These are phyloP conservation scores for Melanostigma gelatinosum DNA, from an alignment of 2,113 vertebrate species.

Conservation along the genomic window DNA sequence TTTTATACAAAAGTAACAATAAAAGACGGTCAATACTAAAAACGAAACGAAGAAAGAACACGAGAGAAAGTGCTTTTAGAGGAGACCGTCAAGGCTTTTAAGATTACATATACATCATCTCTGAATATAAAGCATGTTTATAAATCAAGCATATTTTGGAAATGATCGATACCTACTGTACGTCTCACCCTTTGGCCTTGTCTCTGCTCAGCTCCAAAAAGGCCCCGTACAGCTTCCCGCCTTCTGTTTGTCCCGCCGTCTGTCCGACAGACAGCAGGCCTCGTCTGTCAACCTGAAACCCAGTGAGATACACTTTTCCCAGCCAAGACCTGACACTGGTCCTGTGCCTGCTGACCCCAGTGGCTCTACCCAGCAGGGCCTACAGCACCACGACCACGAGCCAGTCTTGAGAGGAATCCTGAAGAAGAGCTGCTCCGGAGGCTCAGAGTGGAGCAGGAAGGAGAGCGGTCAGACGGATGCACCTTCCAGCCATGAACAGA, in stretches of 20 bases:
- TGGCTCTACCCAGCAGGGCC: neutral
- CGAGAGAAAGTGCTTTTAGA: neutral
- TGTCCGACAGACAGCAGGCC: constrained; percentile 80
- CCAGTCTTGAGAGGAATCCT: constrained; percentile 79
- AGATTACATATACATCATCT: neutral
- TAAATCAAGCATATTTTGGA: neutral
- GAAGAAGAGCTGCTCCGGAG: constrained; percentile 75
- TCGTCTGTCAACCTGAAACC: constrained; percentile 81
- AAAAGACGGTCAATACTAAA: neutral
- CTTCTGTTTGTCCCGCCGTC: constrained; percentile 69
- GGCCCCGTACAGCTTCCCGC: constrained; percentile 79
- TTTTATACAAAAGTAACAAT: neutral
- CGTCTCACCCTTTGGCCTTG: neutral
- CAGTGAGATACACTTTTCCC: constrained; percentile 76
- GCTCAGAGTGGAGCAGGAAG: constrained; percentile 39
- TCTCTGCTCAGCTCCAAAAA: constrained; percentile 74
- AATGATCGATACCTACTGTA: neutral
- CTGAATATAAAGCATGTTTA: neutral
- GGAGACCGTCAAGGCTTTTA: neutral
- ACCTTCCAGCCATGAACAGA: constrained; percentile 42
- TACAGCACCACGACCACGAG: constrained; percentile 54
- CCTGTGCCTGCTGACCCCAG: neutral
- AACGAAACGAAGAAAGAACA: neutral
- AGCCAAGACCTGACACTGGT: constrained; percentile 31
- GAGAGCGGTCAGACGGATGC: constrained; percentile 14